These are phyloP conservation scores for Epizoanthus ramosus DNA, from an alignment of 92 coral and sea anemone species.

Conservation along the genomic window DNA sequence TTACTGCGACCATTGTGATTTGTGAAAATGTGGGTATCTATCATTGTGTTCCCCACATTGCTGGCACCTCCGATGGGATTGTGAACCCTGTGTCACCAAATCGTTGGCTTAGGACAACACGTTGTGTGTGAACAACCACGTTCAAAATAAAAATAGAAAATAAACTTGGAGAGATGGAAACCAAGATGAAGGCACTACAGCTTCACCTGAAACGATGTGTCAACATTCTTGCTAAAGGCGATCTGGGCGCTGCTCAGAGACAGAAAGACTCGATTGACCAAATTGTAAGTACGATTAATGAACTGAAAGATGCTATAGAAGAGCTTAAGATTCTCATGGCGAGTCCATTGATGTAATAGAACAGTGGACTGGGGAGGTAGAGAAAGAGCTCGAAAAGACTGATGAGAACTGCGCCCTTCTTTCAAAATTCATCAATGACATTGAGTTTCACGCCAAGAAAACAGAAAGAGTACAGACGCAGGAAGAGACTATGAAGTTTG, in stretches of 20 bases:
- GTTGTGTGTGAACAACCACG: background rate
- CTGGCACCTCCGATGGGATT: slow-evolving; percentile 61
- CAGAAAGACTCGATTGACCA: background rate
- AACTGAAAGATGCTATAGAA: slow-evolving; percentile 33
- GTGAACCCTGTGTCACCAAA: too few species aligned
- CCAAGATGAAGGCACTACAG: slow-evolving; percentile 36
- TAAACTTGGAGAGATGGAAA: slow-evolving; percentile 25
- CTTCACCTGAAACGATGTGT: slow-evolving; percentile 28
- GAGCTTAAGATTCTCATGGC: slow-evolving; percentile 39
- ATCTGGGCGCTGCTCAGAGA: slow-evolving; percentile 30
- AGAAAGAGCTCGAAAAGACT: background rate
- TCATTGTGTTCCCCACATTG: too few species aligned
- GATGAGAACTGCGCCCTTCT: slow-evolving; percentile 10
- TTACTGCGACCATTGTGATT: too few species aligned
- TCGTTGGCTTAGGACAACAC: too few species aligned
- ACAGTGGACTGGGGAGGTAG: slow-evolving; percentile 40
- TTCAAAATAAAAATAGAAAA: slow-evolving; percentile 22
- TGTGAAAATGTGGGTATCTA: too few species aligned
- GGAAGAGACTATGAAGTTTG: slow-evolving; percentile 19
- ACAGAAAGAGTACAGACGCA: slow-evolving; percentile 20
- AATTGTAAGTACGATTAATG: slow-evolving; percentile 38
- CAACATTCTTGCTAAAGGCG: slow-evolving; percentile 1
- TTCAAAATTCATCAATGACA: background rate
- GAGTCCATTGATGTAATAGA: slow-evolving; percentile 32
- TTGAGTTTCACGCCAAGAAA: background rate